Evolutionary conservation across 2,888 invertebrate species (phyloP).

Genomic region (Halocaridina rubra): DNA sequence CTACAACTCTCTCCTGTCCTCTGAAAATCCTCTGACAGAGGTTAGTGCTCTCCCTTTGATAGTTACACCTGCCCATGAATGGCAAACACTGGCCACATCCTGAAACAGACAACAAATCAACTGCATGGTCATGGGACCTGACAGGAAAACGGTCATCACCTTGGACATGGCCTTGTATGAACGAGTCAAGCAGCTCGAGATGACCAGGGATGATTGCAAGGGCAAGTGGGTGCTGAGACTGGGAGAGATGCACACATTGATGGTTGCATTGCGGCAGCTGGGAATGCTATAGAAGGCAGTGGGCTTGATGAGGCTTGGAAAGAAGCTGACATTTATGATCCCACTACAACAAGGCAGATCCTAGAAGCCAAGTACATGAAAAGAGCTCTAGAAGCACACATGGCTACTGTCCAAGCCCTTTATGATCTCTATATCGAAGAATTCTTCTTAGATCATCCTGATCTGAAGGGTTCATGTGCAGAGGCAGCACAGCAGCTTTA

Average conservation of each 20-base stretch:
- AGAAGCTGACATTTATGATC: conserved; percentile 22
- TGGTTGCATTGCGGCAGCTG: conserved; percentile 7
- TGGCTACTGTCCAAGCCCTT: neutral
- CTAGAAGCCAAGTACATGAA: too few species aligned
- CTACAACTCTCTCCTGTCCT: conserved; percentile 16
- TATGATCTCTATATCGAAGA: neutral
- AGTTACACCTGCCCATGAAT: neutral
- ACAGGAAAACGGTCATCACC: neutral
- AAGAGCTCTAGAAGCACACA: conserved; percentile 2
- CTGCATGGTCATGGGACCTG: neutral
- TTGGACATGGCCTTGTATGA: conserved; percentile 6
- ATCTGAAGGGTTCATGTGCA: neutral
- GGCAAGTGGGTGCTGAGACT: conserved; percentile 26
- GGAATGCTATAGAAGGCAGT: conserved; percentile 3
- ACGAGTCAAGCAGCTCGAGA: conserved; percentile 3
- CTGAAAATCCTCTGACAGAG: neutral
- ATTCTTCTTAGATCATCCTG: neutral
- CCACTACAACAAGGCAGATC: conserved; percentile 18
- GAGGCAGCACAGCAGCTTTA: neutral
- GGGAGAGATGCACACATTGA: conserved; percentile 8
- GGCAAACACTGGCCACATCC: neutral
- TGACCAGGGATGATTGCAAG: neutral
- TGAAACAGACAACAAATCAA: neutral
- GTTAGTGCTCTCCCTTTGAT: neutral
- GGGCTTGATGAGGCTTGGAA: conserved; percentile 15